Evolutionary conservation across 2,797 vertebrate species (phyloP).

Genomic region (Cossypha niveicapilla): DNA sequence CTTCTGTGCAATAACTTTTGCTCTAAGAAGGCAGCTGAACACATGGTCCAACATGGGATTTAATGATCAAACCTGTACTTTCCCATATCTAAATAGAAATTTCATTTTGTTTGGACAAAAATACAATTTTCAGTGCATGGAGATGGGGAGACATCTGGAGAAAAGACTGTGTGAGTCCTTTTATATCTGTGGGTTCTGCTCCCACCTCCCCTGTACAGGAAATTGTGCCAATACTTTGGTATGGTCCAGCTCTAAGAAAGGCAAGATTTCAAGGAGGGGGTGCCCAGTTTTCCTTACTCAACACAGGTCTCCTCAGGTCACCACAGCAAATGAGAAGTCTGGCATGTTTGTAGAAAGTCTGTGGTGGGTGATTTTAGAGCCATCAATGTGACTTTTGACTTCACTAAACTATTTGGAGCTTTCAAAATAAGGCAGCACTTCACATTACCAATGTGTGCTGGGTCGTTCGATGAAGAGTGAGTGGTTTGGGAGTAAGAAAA

Average conservation of each 20-base stretch:
- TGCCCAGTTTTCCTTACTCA: neutral
- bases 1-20: neutral
- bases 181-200: neutral
- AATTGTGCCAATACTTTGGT: neutral
- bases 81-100: neutral
- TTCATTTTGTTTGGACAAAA: neutral
- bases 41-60: neutral
- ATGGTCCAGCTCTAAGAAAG: neutral
- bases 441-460: neutral
- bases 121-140: neutral
- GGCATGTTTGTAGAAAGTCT: neutral
- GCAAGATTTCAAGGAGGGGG: neutral
- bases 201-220: neutral
- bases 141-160: neutral
- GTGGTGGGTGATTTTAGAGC: neutral
- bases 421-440: neutral
- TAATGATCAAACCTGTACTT: neutral
- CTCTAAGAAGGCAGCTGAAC: neutral
- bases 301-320: neutral
- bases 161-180: conserved; percentile 1
- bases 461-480: neutral
- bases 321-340: neutral
- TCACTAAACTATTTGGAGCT: neutral
- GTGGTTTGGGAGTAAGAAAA: neutral
- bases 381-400: neutral